These are phyloP conservation scores for Hepsetus odoe DNA, from an alignment of 2,113 vertebrate genomes.

Conservation along the genomic window DNA sequence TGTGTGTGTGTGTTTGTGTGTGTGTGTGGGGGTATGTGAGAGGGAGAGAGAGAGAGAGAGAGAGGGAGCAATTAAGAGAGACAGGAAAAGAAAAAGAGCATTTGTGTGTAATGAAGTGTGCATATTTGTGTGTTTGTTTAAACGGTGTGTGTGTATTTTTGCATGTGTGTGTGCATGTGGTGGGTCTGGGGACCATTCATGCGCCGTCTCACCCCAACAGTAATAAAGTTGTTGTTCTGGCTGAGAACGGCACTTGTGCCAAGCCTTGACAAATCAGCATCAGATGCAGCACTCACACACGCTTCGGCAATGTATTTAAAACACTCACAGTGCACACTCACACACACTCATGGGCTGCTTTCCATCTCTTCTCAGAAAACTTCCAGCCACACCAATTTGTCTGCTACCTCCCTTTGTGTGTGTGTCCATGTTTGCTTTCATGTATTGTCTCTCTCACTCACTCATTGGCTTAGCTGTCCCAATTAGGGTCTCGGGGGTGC, in stretches of 20 bases:
- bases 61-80: neutral
- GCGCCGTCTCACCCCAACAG: neutral
- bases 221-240: neutral
- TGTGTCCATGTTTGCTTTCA: too few relatives aligned
- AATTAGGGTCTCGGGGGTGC: too few relatives aligned
- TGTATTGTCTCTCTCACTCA: too few relatives aligned
- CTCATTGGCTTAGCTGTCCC: too few relatives aligned
- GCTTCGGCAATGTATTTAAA: too few relatives aligned
- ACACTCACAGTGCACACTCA: too few relatives aligned
- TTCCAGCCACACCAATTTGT: too few relatives aligned
- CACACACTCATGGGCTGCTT: neutral
- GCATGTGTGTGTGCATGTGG: neutral
- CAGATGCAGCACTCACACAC: too few relatives aligned
- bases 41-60: slow-evolving; percentile 27
- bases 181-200: too few relatives aligned
- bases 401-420: too few relatives aligned
- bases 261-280: too few relatives aligned
- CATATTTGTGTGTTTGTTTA: slow-evolving; percentile 1
- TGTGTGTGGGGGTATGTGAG: slow-evolving; percentile 38
- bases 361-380: neutral
- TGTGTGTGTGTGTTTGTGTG: slow-evolving; percentile 36
- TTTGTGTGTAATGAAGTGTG: neutral
- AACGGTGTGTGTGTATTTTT: neutral
- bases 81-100: neutral
- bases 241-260: neutral